A percentile compares a stretch with the other conserved stretches of the same genome.
Conservation (phyloP, 2,797 vertebrate species). For the Myotis daubentonii region DNA sequence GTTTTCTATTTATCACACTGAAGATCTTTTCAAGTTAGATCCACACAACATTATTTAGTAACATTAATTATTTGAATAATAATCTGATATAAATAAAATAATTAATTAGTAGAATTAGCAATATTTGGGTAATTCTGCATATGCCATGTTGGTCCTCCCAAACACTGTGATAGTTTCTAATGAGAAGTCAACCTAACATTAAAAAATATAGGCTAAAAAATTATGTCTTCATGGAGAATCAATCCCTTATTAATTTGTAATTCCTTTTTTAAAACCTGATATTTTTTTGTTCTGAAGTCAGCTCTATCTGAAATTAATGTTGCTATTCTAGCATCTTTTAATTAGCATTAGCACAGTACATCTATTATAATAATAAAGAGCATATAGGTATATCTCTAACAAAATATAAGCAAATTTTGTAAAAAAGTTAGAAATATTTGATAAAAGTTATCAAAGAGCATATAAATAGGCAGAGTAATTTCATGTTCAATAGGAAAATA, state of each 20-base stretch:
- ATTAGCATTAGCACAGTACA: too few species aligned
- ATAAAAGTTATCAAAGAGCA: neutral
- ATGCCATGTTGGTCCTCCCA: neutral
- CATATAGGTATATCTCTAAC: neutral
- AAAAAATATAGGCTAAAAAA: neutral
- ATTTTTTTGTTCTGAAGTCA: neutral
- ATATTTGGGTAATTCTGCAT: neutral
- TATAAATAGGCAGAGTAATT: neutral
- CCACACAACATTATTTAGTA: neutral
- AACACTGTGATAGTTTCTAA: neutral
- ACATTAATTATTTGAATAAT: neutral
- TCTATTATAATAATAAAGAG: neutral
- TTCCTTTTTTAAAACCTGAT: neutral
- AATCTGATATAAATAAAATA: neutral
- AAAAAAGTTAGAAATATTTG: neutral
- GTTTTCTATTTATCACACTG: neutral
- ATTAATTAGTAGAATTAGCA: neutral
- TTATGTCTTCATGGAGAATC: neutral
- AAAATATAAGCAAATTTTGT: neutral
- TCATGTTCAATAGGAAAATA: neutral
- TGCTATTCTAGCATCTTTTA: neutral
- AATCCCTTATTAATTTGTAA: neutral
- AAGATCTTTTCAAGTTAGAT: neutral
- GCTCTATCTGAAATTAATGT: neutral
- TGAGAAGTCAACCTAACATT: neutral